A percentile compares a stretch with the other conserved stretches of the same genome.
phyloP scores from a whole-genome alignment of 2,797 vertebrate species.

The Avahi laniger region DNA sequence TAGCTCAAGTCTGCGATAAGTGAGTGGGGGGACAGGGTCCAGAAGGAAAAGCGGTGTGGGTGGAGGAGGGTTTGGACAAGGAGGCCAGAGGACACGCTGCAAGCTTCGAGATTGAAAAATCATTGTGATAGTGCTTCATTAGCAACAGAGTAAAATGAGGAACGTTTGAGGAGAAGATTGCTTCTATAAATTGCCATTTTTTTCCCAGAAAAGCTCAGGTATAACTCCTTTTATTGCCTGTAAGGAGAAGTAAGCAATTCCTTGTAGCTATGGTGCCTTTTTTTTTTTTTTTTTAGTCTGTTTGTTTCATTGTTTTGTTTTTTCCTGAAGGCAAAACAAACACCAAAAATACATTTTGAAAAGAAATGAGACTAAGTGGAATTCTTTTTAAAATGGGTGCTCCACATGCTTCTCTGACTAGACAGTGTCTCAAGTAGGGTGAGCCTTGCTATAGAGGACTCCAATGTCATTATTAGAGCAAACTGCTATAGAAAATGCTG shows the following conservation, averaged over 20 bases:
- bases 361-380: background rate
- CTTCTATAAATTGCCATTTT: background rate
- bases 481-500: background rate
- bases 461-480: background rate
- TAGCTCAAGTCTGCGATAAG: constrained; percentile 15
- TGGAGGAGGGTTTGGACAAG: background rate
- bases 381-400: constrained; percentile 36
- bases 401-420: background rate
- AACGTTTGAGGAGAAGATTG: background rate
- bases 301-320: background rate
- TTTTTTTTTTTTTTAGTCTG: background rate
- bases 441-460: background rate
- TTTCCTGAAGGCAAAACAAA: background rate
- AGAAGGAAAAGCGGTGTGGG: background rate
- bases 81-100: background rate
- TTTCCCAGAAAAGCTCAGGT: background rate
- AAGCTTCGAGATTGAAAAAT: background rate
- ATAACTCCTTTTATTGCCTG: background rate
- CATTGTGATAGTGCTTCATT: background rate
- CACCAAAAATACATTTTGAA: background rate
- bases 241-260: background rate
- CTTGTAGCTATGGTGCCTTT: background rate
- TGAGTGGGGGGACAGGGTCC: background rate
- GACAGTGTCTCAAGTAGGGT: background rate
- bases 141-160: background rate